Base-by-base conservation (phyloP, 2,113 vertebrate species). In the Scomber colias region DNA sequence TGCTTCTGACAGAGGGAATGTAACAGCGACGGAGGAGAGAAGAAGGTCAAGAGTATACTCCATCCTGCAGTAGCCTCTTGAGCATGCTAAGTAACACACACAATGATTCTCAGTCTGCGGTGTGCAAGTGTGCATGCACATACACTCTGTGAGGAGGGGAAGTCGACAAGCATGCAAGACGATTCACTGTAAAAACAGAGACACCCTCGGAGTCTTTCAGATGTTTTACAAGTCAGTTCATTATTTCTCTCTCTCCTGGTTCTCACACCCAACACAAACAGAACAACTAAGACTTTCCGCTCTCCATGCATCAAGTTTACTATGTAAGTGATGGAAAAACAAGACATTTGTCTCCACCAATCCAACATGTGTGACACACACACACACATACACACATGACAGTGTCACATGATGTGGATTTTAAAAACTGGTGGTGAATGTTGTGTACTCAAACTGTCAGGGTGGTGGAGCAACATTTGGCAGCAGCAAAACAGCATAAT, bases 181-280 rank as follows among this genome's bases (percentile, higher is more conserved):
- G 84, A 89, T 73, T 88, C 87, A 81, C 55, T 64, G 56, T 65
- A 71, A 80, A 90, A 82, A 89, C 73, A 90, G 78, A 75, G 50
- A 81, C 74, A 76, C 31, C 56, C 75, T 73, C 51, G 3, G 48
- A 83, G 51, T 57, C 74, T 67, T 77, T 85, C 15, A 35, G 11
- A 19, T 72, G 63, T 63, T 45, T 30, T 55, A 17, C 49, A 44
- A 9, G n/a, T 69, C 65, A 30, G 40, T 48, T 69, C 30, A 62
- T 83, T 63, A 69, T 57, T 63, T 70, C 46, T 54, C 11, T 17
- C 45, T 17, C 45, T 17, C 5, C 15, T 21, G 46, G 14, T 35
- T 48, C 35, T 19, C 57, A 71, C 35, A 40, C 35, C 35, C 35
- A 31, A 80, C 30, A 74, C 6, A 73, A 71, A 81, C 50, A 50